Conservation (phyloP, 2,113 vertebrate genomes). For the Girardinichthys multiradiatus region DNA sequence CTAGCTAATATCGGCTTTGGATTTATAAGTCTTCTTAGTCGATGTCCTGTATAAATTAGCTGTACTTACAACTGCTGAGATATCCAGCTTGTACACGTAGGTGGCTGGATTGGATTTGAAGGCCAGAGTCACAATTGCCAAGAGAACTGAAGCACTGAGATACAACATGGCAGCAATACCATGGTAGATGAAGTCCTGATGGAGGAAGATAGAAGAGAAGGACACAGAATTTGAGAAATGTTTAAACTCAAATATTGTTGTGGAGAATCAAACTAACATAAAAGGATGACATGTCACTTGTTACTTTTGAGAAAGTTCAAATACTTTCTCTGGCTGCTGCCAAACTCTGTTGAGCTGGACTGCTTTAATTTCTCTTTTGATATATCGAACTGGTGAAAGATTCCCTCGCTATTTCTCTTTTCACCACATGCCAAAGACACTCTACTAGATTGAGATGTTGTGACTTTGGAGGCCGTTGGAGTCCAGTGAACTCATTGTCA, state of each 20-base stretch:
- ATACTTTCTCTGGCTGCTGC: no score
- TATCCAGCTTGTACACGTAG: slow-evolving; percentile 75
- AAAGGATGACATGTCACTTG: not conserved
- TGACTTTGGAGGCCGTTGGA: not conserved
- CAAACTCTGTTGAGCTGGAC: not conserved
- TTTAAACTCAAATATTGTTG: not conserved
- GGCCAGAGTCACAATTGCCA: slow-evolving; percentile 65
- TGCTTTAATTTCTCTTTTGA: not conserved
- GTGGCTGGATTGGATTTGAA: not conserved
- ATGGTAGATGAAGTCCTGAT: slow-evolving; percentile 82
- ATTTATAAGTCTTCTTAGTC: no score
- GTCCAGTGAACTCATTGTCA: not conserved
- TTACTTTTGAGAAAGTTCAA: not conserved
- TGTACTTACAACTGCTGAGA: slow-evolving; percentile 84
- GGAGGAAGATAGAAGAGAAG: not conserved
- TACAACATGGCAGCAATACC: slow-evolving; percentile 83
- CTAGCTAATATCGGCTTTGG: no score
- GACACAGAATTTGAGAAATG: not conserved
- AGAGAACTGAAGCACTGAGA: slow-evolving; percentile 83
- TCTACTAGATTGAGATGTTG: not conserved
- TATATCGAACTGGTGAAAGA: not conserved
- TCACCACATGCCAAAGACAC: not conserved
- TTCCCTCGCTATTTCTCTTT: not conserved
- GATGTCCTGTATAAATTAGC: not conserved
- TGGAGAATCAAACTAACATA: not conserved